Evolutionary conservation across 2,888 invertebrate genomes (phyloP), one percentile per base, ranked within the genome.

Genomic region (Drosophila colorata): DNA sequence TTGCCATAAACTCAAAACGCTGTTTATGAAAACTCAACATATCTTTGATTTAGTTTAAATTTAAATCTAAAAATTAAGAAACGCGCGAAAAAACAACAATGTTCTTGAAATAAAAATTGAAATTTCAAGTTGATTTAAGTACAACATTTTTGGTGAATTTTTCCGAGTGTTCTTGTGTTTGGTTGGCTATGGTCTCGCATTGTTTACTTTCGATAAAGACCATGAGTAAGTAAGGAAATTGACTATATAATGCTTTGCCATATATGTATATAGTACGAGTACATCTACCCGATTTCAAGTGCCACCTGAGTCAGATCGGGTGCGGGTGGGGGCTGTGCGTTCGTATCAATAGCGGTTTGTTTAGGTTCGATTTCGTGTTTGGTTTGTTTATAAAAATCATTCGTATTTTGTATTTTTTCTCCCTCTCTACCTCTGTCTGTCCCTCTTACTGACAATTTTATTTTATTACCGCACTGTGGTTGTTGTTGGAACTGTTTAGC

Each of bases 201-300:
- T 68, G 86, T 85, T 86, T 82, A 81, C 82, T 69, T 81, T 81
- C 82, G 81, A 81, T 81, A 81, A 81, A 84, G 81, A 75, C 61
- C 60, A 23, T 69, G 59, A 64, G 61, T 43, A 65, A 60, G 70
- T 63, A 76, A 73, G 65, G 67, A 81, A 85, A 81, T 74, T 74
- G 76, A 81, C 82, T 78, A 67, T 63, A 74, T 78, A 81, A 72
- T 80, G 77, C 74, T 38, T 53, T 41, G 49, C 41, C 60, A 48
- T 51, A 67, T 53, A 58, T 20, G 47, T 46, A 37, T 41, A 20
- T 43, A 25, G 31, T 18, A 9, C 37, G 28, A 47, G 46, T 55
- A 51, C 47, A 31, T 41, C 38, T 59, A 60, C 33, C 40, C 66
- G 49, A 52, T 65, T 64, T 85, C 77, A 71, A 83, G 86, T 75